A percentile compares a stretch with the other conserved stretches of the same genome.
These are phyloP conservation scores for Lutraria lutraria DNA, from an alignment of 2,888 invertebrate species.

Conservation along the genomic window DNA sequence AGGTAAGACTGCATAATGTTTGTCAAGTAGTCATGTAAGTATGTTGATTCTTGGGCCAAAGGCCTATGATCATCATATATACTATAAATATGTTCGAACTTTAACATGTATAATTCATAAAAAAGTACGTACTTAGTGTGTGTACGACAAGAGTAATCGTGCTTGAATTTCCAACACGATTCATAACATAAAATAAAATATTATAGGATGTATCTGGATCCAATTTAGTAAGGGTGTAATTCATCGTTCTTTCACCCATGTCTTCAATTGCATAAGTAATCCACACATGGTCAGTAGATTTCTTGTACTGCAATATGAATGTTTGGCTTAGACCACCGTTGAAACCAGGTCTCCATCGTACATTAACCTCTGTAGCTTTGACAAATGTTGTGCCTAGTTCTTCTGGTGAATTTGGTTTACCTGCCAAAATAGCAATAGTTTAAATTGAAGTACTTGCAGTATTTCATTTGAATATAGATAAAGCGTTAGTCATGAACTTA, in stretches of 20 bases:
- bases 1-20: no score
- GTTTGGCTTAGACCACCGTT: neutral
- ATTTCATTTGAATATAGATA: no score
- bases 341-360: neutral
- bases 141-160: neutral
- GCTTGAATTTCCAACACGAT: constrained; percentile 16
- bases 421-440: neutral
- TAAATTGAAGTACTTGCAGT: no score
- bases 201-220: neutral
- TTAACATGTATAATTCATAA: no score
- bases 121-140: neutral
- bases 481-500: no score
- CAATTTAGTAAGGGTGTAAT: neutral
- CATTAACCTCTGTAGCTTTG: neutral
- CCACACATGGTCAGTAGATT: neutral
- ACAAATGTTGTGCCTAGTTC: neutral
- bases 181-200: neutral
- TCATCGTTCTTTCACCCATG: neutral
- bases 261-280: neutral
- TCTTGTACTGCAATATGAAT: neutral
- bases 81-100: no score
- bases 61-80: no score
- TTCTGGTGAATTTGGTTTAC: neutral
- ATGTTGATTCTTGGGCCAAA: no score
- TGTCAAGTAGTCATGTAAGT: no score